Base-by-base conservation (phyloP, 1,140 invertebrate genomes). In the Nephotettix cincticeps region DNA sequence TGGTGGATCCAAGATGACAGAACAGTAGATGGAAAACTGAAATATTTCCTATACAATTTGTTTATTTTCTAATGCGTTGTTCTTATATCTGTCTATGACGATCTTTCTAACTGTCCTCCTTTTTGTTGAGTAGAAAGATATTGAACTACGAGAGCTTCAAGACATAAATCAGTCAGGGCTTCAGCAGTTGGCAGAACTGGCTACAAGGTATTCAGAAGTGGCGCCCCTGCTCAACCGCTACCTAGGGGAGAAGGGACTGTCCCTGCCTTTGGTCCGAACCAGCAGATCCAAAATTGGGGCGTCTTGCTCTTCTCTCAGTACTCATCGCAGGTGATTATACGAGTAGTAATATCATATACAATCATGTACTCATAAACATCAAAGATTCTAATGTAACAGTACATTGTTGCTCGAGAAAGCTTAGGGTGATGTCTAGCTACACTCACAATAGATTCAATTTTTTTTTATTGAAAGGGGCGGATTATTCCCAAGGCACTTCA, bases 131-230 rank as follows among this genome's bases (percentile, higher is more conserved):
- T 61, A 77, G 77, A 77, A 71, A 72, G 76, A 77, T 40, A 75
- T 77, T 11, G 72, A 71, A 17, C 29, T 65, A n/a, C 36, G 71
- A 11, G 61, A 74, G 36, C 29, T 72, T 51, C 71, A 65, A 65
- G 77, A 78, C 65, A 40, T 73, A 23, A 79, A 77, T 45, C 71
- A 78, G 56, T 72, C 54, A 30, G 75, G 69, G n/a, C 71, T 79
- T 11, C 75, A 78, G 65, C 76, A 74, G 28, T 63, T 79, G 61
- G 72, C 76, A 6, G 77, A 78, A 63, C 61, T 79, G 17, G 58
- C 71, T 2, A 54, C 67, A 9, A 75, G 74, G 19, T 75, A 78
- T 45, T 71, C 77, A 6, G 77, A 74, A 40, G 67, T 74, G 0
- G 72, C 40, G 13, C 77, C 77, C 0, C 71, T 77, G 0, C 66